Evolutionary conservation across 1,140 invertebrate species (phyloP), one percentile per base, ranked within the genome.

Genomic region (Sarcophaga peregrina): DNA sequence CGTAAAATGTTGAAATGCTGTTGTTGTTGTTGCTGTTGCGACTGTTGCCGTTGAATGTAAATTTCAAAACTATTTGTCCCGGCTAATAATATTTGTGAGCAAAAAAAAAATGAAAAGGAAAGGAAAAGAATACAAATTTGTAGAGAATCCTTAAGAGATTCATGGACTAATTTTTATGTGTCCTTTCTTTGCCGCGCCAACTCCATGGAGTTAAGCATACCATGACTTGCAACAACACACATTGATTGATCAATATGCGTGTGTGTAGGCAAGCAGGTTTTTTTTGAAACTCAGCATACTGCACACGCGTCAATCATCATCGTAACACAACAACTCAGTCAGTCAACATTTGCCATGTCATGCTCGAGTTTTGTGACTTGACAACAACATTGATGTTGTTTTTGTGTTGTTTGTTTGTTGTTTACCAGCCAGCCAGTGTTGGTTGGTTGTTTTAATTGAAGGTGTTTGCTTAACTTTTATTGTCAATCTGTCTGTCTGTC

Each of bases 361-460:
- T 74, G 81, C 62, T 52, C 58, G 81, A 82, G 25, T 82, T 82
- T 82, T 68, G 62, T 82, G 81, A 82, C 81, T 82, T 82, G 81
- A 47, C 81, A 82, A 82, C 50, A 52, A 25, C 50, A 81, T 37
- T 58, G 78, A 62, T 81, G 78, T 78, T 78, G 75, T 50, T 78
- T 50, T n/a, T n/a, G n/a, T 25, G 20, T 72, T 72, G 37, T 76
- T 73, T 25, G n/a, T n/a, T 50, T 25, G 20, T 72, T 72, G 37
- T 76, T 73, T 25, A 15, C 46, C 74, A 46, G n/a, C 72, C 10
- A 6, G 15, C 15, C 13, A 17, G 10, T 45, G 8, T 17, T 47
- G 25, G 74, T 73, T 45, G 45, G 46, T 37, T 74, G 20, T 13
- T 48, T 48, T 15, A n/a, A 8, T 15, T 48, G 5, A n/a, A 47